Evolutionary conservation across 2,888 invertebrate genomes (phyloP), one percentile per base, ranked within the genome.

Genomic region (Cantharis rustica): DNA sequence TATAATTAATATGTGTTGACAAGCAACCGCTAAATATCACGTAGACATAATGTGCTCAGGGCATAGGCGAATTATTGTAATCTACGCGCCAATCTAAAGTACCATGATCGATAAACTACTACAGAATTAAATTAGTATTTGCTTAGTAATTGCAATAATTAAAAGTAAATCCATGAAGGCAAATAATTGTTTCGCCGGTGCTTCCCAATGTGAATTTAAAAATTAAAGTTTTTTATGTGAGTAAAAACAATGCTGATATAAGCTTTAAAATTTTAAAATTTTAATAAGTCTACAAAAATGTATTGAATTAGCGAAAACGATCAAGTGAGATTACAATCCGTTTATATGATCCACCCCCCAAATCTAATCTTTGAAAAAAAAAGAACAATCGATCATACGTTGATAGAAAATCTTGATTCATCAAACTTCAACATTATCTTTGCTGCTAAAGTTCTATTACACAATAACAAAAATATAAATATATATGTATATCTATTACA

Each of bases 31-130:
- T 20, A 66, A 66, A 66, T 66, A 66, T 66, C 64, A 66, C 64
- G 64, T 66, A 66, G 64, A 66, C 64, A 66, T 23, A 66, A 66
- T 66, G 64, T 66, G 64, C n/a, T 66, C 20, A 66, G 64, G 64
- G 64, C 64, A 66, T 20, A 66, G 64, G 64, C 20, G 64, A 66
- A 20, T 66, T 66, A 15, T 66, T 20, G 20, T 23, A 20, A 66
- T 66, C 64, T 66, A 20, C 20, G 13, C 64, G 64, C 17, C 64
- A 66, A 66, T 66, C 64, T 66, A 20, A 20, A 66, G 64, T 66
- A 23, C 23, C 47, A 17, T 20, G 23, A 66, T 66, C 17, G 64
- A 66, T 66, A 20, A 66, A 20, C 20, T 66, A 66, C 47, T 47
- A 47, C n/a, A 47, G n/a, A n/a, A 47, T 47, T 47, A 47, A 47